phyloP scores from a whole-genome alignment of 2,888 invertebrate species.

The Cheilosia urbana region DNA sequence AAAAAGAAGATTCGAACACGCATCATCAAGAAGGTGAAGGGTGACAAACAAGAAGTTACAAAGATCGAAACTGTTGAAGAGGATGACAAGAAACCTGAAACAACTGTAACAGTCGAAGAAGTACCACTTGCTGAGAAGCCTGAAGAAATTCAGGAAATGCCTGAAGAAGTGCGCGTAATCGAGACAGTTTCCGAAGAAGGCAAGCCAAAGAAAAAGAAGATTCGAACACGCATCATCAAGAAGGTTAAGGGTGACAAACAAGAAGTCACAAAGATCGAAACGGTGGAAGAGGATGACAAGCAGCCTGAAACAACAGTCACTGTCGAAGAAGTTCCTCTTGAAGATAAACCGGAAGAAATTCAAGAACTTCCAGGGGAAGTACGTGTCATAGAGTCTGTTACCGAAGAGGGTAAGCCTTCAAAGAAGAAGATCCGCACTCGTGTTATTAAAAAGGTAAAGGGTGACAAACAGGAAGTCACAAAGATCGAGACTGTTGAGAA shows the following conservation, averaged over 20 bases:
- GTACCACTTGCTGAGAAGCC: slow-evolving; percentile 23
- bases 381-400: slow-evolving; percentile 4
- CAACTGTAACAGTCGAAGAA: slow-evolving; percentile 58
- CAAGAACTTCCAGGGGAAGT: slow-evolving; percentile 35
- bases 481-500: slow-evolving; percentile 40
- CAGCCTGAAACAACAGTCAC: slow-evolving; percentile 42
- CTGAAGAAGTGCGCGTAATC: slow-evolving; percentile 17
- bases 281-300: slow-evolving; percentile 39
- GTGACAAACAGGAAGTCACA: slow-evolving; percentile 41
- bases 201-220: slow-evolving; percentile 32
- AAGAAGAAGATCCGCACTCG: slow-evolving; percentile 39
- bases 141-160: slow-evolving; percentile 26
- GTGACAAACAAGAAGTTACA: slow-evolving; percentile 63
- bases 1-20: slow-evolving; percentile 29
- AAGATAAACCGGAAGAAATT: slow-evolving; percentile 30
- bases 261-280: slow-evolving; percentile 43
- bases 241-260: slow-evolving; percentile 41
- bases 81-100: slow-evolving; percentile 58
- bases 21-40: slow-evolving; percentile 52
- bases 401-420: slow-evolving; percentile 36
- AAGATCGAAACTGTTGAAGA: slow-evolving; percentile 63
- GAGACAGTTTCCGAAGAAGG: slow-evolving; percentile 30
- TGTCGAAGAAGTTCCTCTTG: slow-evolving; percentile 22
- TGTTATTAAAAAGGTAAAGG: slow-evolving; percentile 22
- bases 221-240: slow-evolving; percentile 23